phyloP scores from a whole-genome alignment of 1,140 invertebrate genomes.

The Lordiphosa stackelbergi region DNA sequence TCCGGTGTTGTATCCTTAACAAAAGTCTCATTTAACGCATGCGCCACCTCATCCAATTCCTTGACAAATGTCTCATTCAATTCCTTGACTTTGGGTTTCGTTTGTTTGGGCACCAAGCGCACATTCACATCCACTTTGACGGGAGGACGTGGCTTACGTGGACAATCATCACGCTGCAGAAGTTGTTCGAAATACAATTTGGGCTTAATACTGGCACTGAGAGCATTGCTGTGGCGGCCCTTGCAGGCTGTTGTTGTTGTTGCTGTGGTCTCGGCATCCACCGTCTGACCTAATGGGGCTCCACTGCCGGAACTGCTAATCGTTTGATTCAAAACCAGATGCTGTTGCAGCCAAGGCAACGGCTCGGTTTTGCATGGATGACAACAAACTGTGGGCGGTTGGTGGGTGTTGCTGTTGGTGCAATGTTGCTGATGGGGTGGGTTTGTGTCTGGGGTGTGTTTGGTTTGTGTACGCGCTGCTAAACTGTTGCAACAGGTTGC shows the following conservation, averaged over 20 bases:
- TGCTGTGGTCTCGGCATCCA: slow-evolving; percentile 52
- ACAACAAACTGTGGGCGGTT: slow-evolving; percentile 32
- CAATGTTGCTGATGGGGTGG: slow-evolving; percentile 25
- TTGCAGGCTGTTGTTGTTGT: slow-evolving; percentile 19
- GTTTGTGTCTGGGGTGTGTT: slow-evolving; percentile 57
- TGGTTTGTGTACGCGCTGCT: slow-evolving; percentile 57
- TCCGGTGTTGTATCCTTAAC: slow-evolving; percentile 50
- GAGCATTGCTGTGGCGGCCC: slow-evolving; percentile 50
- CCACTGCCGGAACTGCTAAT: slow-evolving; percentile 50
- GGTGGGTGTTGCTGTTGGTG: slow-evolving; percentile 27
- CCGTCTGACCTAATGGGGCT: slow-evolving; percentile 49
- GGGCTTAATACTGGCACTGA: slow-evolving; percentile 57
- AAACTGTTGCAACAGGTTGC: slow-evolving; percentile 31
- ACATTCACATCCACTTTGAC: slow-evolving; percentile 89
- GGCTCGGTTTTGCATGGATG: slow-evolving; percentile 63
- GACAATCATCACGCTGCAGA: slow-evolving; percentile 55
- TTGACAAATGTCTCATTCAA: slow-evolving; percentile 57
- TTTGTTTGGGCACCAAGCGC: slow-evolving; percentile 82
- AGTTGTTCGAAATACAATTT: slow-evolving; percentile 60
- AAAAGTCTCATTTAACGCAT: slow-evolving; percentile 56
- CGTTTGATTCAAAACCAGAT: slow-evolving; percentile 73
- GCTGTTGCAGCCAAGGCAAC: slow-evolving; percentile 77
- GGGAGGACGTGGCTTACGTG: slow-evolving; percentile 57
- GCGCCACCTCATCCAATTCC: slow-evolving; percentile 52
- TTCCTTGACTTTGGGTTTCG: slow-evolving; percentile 44